Evolutionary conservation across 2,113 vertebrate species (phyloP).

Genomic region (Lanius collurio): DNA sequence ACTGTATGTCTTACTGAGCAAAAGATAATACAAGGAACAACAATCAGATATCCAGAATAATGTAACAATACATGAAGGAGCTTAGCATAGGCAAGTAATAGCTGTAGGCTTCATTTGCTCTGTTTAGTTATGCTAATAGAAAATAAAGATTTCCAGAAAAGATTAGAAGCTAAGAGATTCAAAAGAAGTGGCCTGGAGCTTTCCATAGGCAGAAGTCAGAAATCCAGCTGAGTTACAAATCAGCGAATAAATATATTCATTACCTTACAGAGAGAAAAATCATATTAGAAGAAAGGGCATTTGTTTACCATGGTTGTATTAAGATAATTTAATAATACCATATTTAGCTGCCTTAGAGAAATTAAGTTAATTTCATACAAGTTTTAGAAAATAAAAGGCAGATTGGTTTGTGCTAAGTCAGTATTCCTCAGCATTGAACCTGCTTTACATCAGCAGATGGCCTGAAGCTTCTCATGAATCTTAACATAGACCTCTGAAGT

Average conservation of each 20-base stretch:
- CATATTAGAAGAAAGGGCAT: neutral
- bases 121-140: slow-evolving; percentile 13
- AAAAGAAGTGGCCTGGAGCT: neutral
- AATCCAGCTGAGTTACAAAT: neutral
- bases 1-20: neutral
- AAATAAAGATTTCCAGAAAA: slow-evolving; percentile 23
- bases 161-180: neutral
- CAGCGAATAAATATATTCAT: neutral
- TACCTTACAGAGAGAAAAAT: neutral
- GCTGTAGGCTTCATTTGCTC: neutral
- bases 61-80: neutral
- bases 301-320: neutral
- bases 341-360: neutral
- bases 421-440: neutral
- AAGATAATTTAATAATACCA: neutral
- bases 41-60: neutral
- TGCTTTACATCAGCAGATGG: slow-evolving; percentile 4
- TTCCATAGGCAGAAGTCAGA: neutral
- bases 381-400: neutral
- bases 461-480: slow-evolving; percentile 9
- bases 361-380: neutral
- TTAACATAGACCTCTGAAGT: neutral
- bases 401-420: neutral
- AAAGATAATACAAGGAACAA: neutral
- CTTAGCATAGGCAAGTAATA: neutral